These are phyloP conservation scores for Parnassius apollo DNA, from an alignment of 2,888 invertebrate genomes.

Conservation along the genomic window DNA sequence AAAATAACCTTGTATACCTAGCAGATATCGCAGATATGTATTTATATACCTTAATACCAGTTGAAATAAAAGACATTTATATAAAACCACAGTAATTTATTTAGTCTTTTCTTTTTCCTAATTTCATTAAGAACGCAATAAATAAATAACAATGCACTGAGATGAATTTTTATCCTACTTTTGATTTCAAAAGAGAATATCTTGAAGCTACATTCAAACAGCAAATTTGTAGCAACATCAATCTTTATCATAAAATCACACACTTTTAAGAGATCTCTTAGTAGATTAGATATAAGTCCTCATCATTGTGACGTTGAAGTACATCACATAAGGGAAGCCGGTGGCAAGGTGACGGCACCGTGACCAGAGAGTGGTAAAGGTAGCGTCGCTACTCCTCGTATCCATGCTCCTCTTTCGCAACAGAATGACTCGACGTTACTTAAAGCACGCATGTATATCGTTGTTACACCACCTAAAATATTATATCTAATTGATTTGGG, in stretches of 20 bases:
- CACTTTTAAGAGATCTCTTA: not conserved
- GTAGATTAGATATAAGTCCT: constrained; percentile 1
- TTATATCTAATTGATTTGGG: no score
- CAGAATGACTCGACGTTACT: constrained; percentile 85
- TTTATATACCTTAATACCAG: not conserved
- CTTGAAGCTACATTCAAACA: constrained; percentile 8
- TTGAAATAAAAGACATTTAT: not conserved
- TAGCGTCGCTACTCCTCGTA: constrained; percentile 81
- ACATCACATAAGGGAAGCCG: constrained; percentile 67
- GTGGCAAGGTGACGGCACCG: constrained; percentile 71
- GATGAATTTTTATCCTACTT: constrained; percentile 12
- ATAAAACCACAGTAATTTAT: constrained; percentile 21
- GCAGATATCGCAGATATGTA: no score
- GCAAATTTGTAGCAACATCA: constrained; percentile 3
- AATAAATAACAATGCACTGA: constrained; percentile 13
- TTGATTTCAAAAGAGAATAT: not conserved
- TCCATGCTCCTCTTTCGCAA: constrained; percentile 81
- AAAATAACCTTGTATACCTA: no score
- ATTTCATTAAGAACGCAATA: constrained; percentile 7
- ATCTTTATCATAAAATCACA: not conserved
- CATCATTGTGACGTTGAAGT: not conserved
- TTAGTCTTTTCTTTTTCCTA: not conserved
- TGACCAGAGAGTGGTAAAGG: constrained; percentile 84
- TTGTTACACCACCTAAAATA: constrained; percentile 81
- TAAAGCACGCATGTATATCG: constrained; percentile 83